Percentiles rank a stretch among this genome's conserved stretches.
These are phyloP conservation scores for Iselma pallidipennis DNA, from an alignment of 2,888 invertebrate genomes.

Conservation along the genomic window DNA sequence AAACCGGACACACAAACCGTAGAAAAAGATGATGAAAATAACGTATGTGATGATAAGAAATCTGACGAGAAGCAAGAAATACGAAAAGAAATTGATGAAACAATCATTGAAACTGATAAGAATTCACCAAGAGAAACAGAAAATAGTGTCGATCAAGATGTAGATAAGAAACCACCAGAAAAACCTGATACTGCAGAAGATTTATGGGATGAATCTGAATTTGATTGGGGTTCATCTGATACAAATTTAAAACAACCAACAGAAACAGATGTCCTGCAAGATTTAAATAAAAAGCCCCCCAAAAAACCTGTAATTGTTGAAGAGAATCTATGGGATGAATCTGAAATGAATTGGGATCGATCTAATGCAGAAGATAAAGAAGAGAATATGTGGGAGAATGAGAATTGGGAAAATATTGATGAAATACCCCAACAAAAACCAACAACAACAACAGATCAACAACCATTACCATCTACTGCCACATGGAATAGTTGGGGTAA, in stretches of 20 bases:
- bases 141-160: not conserved
- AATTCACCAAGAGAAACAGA: not conserved
- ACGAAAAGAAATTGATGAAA: not conserved
- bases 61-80: not conserved
- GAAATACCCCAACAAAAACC: slow-evolving; percentile 40
- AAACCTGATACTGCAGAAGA: slow-evolving; percentile 40
- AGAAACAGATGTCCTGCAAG: not conserved
- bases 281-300: not conserved
- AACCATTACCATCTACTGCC: slow-evolving; percentile 14
- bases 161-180: not conserved
- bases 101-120: not conserved
- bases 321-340: not conserved
- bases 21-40: slow-evolving; percentile 17
- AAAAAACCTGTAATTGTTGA: too few species aligned
- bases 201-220: slow-evolving; percentile 50
- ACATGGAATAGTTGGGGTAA: slow-evolving; percentile 68
- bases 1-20: not conserved
- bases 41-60: slow-evolving; percentile 8
- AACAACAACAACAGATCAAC: slow-evolving; percentile 42
- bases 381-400: slow-evolving; percentile 37
- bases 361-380: not conserved
- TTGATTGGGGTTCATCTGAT: slow-evolving; percentile 31
- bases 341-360: not conserved
- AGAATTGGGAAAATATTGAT: slow-evolving; percentile 61
- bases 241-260: not conserved